Base-by-base conservation (phyloP, 2,113 vertebrate species). In the Panurus biarmicus region DNA sequence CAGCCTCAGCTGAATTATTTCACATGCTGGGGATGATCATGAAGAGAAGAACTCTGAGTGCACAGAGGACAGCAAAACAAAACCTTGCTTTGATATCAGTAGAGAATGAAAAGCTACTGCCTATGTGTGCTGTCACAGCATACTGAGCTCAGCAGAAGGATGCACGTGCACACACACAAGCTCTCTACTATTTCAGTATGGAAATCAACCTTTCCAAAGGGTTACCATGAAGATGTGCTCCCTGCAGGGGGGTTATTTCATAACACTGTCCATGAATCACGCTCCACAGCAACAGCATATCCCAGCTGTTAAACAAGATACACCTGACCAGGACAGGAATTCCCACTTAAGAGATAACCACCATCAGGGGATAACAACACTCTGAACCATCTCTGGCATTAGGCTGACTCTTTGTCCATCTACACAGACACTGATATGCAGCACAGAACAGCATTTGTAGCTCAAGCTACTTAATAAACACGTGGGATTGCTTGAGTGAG, bases 131-230 rank as follows among this genome's bases (percentile, higher is more conserved):
- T 16, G 9, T 17, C 53, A 36, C 17, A 65, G 62, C 26, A 47
- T 10, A 28, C 0, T 14, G 26, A 73, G 53, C 42, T 57, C 71
- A 75, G 44, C 71, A 65, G 40, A 69, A 75, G 53, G 53, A 93
- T 10, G 53, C 22, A 64, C 0, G 0, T 35, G 53, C 26, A 24
- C 21, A 51, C 17, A 35, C 24, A 76, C 19, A 73, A 23, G 36
- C 16, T 64, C 54, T 57, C 48, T 44, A 6, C 18, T 64, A 35
- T 40, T 79, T 75, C 78, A 35, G 17, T 28, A 38, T 5, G 12
- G 33, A 60, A 70, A 61, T 26, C n/a, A 76, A 18, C 31, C 31
- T 58, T 69, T 66, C 82, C 45, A 48, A 64, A 45, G 20, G 12
- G 36, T n/a, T 51, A 56, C 44, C 51, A 48, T 36, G 31, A 92